Base-by-base conservation (phyloP, 2,888 invertebrate species). In the Stenolophus ochropezus region DNA sequence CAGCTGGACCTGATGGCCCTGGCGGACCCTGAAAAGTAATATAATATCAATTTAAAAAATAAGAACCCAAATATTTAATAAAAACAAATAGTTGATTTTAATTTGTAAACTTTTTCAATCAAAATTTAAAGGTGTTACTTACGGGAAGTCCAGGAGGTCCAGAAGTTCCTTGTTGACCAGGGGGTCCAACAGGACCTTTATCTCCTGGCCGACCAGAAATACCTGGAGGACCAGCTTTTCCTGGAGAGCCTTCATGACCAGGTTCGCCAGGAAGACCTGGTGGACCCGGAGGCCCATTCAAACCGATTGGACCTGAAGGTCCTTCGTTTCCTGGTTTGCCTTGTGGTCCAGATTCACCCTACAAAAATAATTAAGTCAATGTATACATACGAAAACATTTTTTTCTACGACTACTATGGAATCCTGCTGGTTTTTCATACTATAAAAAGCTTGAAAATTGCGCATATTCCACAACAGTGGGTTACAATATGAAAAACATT, bases 321-420 rank as follows among this genome's bases (percentile, higher is more conserved):
- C 96, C 96, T 86, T 95, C 94, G 69, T 91, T 89, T 18, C 95
- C 96, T 4, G 93, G 90, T 88, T 94, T 95, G 0, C 95, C 96
- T 61, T 93, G 90, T 69, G 90, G 87, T 49, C 97, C 97, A 84
- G 91, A 91, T 90, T 95, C 94, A 83, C 96, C 95, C 91, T 93
- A 85, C 14, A 82, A 83, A 74, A 76, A 33, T 33, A 27, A 14
- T 14, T n/a, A n/a, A n/a, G n/a, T n/a, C n/a, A n/a, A n/a, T n/a
- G n/a, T n/a, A n/a, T n/a, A n/a, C n/a, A n/a, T n/a, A n/a, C n/a
- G n/a, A n/a, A n/a, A n/a, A n/a, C n/a, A n/a, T n/a, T n/a, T n/a
- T n/a, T n/a, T n/a, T n/a, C n/a, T n/a, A n/a, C n/a, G n/a, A n/a
- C n/a, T n/a, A n/a, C n/a, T n/a, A n/a, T n/a, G n/a, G n/a, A n/a